Percentiles rank a stretch among this genome's conserved stretches.
These are phyloP conservation scores for Scophthalmus maximus DNA, from an alignment of 2,113 vertebrate genomes.

Conservation along the genomic window DNA sequence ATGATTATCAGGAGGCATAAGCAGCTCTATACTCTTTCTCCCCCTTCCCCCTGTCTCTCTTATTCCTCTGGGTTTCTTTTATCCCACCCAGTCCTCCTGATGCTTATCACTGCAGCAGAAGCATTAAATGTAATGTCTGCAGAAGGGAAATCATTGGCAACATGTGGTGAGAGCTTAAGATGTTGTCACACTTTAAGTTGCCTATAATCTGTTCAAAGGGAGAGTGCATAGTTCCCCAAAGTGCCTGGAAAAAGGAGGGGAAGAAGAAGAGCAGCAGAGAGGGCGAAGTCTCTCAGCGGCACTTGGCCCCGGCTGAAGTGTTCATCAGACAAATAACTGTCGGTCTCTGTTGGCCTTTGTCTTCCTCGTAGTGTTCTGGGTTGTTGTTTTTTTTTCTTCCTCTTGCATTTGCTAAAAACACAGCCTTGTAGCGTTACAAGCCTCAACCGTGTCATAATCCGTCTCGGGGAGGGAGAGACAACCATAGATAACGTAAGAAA, in stretches of 20 bases:
- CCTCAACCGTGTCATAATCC: slow-evolving; percentile 63
- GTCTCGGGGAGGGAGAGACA: slow-evolving; percentile 53
- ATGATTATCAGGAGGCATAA: slow-evolving; percentile 77
- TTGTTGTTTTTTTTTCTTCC: slow-evolving; percentile 10
- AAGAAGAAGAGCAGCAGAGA: slow-evolving; percentile 42
- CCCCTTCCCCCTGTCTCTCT: slow-evolving; percentile 31
- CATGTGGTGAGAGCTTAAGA: slow-evolving; percentile 89
- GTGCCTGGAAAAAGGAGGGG: slow-evolving; percentile 69
- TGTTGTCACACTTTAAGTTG: slow-evolving; percentile 93
- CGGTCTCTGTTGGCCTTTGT: slow-evolving; percentile 47
- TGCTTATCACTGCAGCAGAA: slow-evolving; percentile 84
- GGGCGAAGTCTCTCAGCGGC: slow-evolving; percentile 56
- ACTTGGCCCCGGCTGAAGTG: slow-evolving; percentile 59
- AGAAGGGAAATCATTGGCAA: slow-evolving; percentile 86
- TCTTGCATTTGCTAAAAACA: slow-evolving; percentile 34
- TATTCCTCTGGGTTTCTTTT: slow-evolving; percentile 79
- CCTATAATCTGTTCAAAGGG: slow-evolving; percentile 89
- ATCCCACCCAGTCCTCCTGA: slow-evolving; percentile 80
- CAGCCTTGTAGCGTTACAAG: slow-evolving; percentile 31
- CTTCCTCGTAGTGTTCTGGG: slow-evolving; percentile 41
- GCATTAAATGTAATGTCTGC: slow-evolving; percentile 86
- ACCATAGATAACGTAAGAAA: slow-evolving; percentile 51
- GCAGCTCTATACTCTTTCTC: slow-evolving; percentile 38
- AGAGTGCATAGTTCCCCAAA: slow-evolving; percentile 81
- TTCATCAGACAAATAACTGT: slow-evolving; percentile 63